A percentile compares a stretch with the other conserved stretches of the same genome.
Evolutionary conservation across 2,888 invertebrate species (phyloP).

Genomic region (Leptogaster cylindrica): DNA sequence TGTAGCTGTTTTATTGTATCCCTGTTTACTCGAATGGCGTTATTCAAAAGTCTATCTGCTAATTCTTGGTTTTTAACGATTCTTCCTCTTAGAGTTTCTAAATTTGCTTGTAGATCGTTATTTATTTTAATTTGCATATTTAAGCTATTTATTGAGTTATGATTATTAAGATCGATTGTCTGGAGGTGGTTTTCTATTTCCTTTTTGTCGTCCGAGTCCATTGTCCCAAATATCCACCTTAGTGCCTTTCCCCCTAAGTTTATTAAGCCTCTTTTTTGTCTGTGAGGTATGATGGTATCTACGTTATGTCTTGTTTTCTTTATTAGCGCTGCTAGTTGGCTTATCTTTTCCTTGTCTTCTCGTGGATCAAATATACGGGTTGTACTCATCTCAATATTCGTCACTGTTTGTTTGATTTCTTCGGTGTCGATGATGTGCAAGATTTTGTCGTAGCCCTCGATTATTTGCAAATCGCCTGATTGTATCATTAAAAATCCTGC

Average conservation of each 20-base stretch:
- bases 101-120: slow-evolving; percentile 2
- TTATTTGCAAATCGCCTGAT: neutral
- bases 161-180: neutral
- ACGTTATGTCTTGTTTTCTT: neutral
- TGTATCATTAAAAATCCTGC: slow-evolving; percentile 1
- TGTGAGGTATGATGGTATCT: neutral
- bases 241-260: neutral
- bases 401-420: neutral
- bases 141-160: neutral
- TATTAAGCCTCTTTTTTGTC: neutral
- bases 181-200: neutral
- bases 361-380: neutral
- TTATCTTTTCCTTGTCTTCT: neutral
- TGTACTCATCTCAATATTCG: neutral
- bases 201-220: neutral
- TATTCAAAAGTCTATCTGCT: neutral
- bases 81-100: neutral
- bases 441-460: slow-evolving; percentile 4
- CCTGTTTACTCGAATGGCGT: neutral
- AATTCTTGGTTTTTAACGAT: slow-evolving; percentile 5
- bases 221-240: neutral
- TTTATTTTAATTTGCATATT: slow-evolving; percentile 11
- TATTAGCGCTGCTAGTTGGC: neutral
- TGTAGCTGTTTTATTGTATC: neutral
- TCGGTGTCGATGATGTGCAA: slow-evolving; percentile 8